Evolutionary conservation across 2,797 vertebrate genomes (phyloP), one percentile per base, ranked within the genome.

Genomic region (Fistularia commersonii): DNA sequence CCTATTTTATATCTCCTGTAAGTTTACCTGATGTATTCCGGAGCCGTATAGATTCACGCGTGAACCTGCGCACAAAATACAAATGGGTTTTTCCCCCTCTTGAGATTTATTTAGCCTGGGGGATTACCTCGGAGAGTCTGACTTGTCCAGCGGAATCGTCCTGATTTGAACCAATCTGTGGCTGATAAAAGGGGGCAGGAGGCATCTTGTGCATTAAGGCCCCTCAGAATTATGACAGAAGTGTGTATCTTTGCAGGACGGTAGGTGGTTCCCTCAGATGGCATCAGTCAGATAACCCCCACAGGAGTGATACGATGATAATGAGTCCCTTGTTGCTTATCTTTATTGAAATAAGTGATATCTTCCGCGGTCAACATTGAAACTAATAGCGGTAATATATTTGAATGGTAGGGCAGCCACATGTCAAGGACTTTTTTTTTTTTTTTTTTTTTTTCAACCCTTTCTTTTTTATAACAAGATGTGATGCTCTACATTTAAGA

Each of bases 341-440:
- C 54, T 69, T 51, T 56, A 54, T 48, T 45, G 31, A 38, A 54
- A 49, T n/a, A 42, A 57, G 40, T 41, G 1, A 42, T 47, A 47
- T 57, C 54, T 47, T 33, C 31, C 37, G 31, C 34, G 40, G 33
- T 11, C 57, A 53, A 59, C 64, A 59, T n/a, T 44, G 35, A 66
- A 65, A 32, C 54, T 46, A 62, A 69, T 57, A 66, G 58, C 37
- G n/a, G 38, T 3, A 14, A 34, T 47, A n/a, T 54, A 54, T 59
- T 54, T 47, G 39, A 66, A 47, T 41, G 50, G 41, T 14, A 15
- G 47, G 51, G 42, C 11, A 41, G 54, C 32, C 12, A 13, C 51
- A 51, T 41, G 61, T 67, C 65, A 67, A 64, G 23, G 23, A 23
- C 23, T 23, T 23, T 23, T 23, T 23, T 23, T 23, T 4, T 23